Percentiles rank a stretch among this genome's conserved stretches.
Evolutionary conservation across 2,113 vertebrate species (phyloP).

Genomic region (Donacobius atricapilla): DNA sequence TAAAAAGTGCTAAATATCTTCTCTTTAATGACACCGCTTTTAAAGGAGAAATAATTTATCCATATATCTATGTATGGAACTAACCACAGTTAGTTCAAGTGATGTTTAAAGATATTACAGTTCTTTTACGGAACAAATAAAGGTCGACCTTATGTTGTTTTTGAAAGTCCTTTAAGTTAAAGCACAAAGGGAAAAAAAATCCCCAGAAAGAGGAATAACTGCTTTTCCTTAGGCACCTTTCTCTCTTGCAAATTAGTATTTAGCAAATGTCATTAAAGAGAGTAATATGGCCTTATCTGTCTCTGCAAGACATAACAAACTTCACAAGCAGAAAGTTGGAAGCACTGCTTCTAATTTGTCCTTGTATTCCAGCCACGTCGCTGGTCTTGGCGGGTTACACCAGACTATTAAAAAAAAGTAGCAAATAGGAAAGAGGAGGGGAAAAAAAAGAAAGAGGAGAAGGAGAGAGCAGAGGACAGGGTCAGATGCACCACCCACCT

Average conservation of each 20-base stretch:
- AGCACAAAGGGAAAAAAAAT: background rate
- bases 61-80: background rate
- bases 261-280: background rate
- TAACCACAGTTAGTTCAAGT: background rate
- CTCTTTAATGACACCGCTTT: background rate
- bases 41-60: background rate
- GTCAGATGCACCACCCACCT: background rate
- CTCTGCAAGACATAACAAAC: slow-evolving; percentile 5
- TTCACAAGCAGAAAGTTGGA: background rate
- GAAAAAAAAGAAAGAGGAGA: background rate
- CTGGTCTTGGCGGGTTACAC: background rate
- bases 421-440: background rate
- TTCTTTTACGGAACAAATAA: background rate
- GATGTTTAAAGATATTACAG: background rate
- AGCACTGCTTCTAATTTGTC: background rate
- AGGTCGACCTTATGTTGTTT: background rate
- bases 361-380: background rate
- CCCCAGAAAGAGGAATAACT: background rate
- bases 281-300: background rate
- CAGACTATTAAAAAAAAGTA: background rate
- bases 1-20: background rate
- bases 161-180: background rate
- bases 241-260: background rate
- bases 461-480: background rate
- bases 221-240: background rate